Conservation (phyloP, 2,888 invertebrate species). For the Trissolcus japonicus region DNA sequence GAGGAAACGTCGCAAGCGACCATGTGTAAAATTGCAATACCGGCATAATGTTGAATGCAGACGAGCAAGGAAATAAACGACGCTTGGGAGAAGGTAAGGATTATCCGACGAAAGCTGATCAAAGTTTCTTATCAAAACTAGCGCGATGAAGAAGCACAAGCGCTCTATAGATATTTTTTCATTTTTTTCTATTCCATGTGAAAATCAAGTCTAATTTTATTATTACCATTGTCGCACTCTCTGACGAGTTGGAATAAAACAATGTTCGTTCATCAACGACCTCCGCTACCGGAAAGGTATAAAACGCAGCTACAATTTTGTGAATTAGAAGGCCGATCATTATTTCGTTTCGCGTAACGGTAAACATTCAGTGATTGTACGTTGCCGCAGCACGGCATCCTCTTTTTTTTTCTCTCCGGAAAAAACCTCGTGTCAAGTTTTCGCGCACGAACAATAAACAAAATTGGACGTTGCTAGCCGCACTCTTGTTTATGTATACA, state of each 20-base stretch:
- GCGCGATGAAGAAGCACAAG: conserved; percentile 35
- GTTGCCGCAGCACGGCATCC: neutral
- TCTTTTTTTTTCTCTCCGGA: no score
- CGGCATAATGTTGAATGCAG: conserved; percentile 51
- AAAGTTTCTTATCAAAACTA: conserved; percentile 22
- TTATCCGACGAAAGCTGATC: conserved; percentile 53
- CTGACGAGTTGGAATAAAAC: no score
- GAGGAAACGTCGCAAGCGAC: conserved; percentile 41
- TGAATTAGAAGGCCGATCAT: conserved; percentile 5
- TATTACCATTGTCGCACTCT: no score
- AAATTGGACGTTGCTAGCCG: no score
- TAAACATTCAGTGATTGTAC: conserved; percentile 10
- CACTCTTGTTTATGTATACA: no score
- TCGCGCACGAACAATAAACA: conserved; percentile 2
- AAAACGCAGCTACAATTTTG: conserved; percentile 2
- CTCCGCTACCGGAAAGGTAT: no score
- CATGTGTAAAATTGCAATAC: conserved; percentile 56
- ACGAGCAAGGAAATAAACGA: conserved; percentile 30
- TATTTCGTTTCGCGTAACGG: conserved; percentile 17
- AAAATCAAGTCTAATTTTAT: conserved; percentile 21
- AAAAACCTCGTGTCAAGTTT: neutral
- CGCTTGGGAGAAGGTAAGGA: conserved; percentile 28
- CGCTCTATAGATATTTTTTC: conserved; percentile 28
- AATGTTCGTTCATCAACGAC: no score
- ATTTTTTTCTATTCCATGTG: neutral